These are phyloP conservation scores for Denticeps clupeoides DNA, from an alignment of 2,797 vertebrate species.

Conservation along the genomic window DNA sequence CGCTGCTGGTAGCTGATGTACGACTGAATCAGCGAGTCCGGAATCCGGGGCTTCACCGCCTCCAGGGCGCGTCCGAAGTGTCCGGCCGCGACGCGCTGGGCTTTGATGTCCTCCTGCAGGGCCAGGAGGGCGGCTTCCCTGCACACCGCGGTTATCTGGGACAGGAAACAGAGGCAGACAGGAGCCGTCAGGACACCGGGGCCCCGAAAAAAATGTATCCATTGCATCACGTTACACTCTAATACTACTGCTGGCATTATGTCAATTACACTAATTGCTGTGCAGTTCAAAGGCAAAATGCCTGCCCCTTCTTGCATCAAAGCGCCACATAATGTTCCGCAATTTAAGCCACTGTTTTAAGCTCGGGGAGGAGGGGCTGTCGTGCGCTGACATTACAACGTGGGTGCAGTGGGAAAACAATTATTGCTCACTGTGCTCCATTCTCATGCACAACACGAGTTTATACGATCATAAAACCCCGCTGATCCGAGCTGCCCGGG, in stretches of 20 bases:
- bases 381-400: no score
- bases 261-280: neutral
- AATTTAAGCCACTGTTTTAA: slow-evolving; percentile 3
- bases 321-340: neutral
- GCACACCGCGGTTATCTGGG: slow-evolving; percentile 83
- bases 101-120: slow-evolving; percentile 70
- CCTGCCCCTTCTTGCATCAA: neutral
- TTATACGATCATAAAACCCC: no score
- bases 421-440: no score
- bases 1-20: slow-evolving; percentile 75
- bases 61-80: slow-evolving; percentile 74
- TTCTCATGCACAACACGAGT: no score
- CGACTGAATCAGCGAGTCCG: slow-evolving; percentile 72
- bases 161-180: slow-evolving; percentile 48
- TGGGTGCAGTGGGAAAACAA: no score
- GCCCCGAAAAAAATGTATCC: neutral
- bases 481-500: no score
- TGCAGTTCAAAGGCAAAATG: neutral
- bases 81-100: slow-evolving; percentile 46
- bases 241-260: neutral
- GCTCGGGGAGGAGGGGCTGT: neutral
- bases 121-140: slow-evolving; percentile 77
- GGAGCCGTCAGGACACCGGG: neutral
- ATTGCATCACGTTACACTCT: neutral
- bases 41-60: slow-evolving; percentile 75